Conservation (phyloP, 2,797 vertebrate species). For the Hoplostethus mediterraneus region DNA sequence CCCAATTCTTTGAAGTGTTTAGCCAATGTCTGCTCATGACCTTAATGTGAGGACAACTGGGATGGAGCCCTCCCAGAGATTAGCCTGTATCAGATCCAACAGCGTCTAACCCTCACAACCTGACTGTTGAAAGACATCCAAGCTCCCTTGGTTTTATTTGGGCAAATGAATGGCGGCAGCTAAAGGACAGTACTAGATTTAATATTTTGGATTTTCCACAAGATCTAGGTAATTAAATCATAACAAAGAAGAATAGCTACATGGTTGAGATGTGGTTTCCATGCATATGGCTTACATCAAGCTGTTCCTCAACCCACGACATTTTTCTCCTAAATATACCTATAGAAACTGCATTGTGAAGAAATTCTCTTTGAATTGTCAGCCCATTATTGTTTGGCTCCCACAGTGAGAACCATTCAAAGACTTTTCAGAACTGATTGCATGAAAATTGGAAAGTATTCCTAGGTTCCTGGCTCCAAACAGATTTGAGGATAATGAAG, state of each 20-base stretch:
- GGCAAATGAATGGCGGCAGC: conserved; percentile 4
- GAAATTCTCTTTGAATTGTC: not conserved
- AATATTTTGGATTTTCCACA: not conserved
- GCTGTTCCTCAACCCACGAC: not conserved
- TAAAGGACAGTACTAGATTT: not conserved
- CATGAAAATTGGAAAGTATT: conserved; percentile 5
- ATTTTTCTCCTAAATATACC: not conserved
- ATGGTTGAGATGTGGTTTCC: not conserved
- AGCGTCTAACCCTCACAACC: conserved; percentile 18
- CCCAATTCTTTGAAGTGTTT: conserved; percentile 60
- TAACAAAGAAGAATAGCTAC: not conserved
- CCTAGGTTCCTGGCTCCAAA: not conserved
- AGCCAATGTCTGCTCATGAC: conserved; percentile 35
- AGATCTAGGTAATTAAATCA: not conserved
- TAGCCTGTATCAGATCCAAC: conserved; percentile 41
- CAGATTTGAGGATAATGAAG: conserved; percentile 15
- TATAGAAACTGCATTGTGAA: not conserved
- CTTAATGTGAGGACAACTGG: conserved; percentile 36
- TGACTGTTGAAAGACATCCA: conserved; percentile 10
- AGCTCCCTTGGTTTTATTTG: conserved; percentile 20
- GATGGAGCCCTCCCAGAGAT: conserved; percentile 33
- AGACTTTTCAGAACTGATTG: conserved; percentile 3
- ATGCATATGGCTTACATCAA: not conserved
- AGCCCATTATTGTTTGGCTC: conserved; percentile 1
- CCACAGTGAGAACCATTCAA: not conserved